These are phyloP conservation scores for Drosophila villosipedis DNA, from an alignment of 2,888 invertebrate genomes.

Conservation along the genomic window DNA sequence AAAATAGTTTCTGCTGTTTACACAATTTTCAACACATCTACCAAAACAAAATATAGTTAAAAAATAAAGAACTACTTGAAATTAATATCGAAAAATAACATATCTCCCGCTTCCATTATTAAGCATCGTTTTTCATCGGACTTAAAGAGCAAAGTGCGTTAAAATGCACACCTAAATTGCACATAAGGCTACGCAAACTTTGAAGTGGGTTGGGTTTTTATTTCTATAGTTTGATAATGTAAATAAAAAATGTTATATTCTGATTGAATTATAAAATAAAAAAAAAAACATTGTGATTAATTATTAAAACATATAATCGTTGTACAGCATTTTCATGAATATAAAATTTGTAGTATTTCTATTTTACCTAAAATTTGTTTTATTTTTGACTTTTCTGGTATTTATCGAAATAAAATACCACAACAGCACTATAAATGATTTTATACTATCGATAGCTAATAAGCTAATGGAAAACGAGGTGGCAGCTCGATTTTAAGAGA, in stretches of 20 bases:
- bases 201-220: background rate
- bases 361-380: background rate
- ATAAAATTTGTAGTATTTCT: background rate
- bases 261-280: background rate
- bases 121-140: background rate
- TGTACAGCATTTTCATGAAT: background rate
- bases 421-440: background rate
- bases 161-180: background rate
- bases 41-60: background rate
- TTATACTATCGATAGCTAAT: background rate
- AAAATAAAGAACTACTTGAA: background rate
- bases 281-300: background rate
- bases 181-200: background rate
- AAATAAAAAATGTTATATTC: background rate
- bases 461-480: background rate
- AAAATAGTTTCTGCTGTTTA: background rate
- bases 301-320: background rate
- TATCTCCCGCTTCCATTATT: background rate
- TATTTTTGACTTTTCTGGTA: background rate
- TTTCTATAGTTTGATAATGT: background rate
- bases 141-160: slow-evolving; percentile 1
- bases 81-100: background rate
- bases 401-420: slow-evolving; percentile 1
- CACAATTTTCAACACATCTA: background rate
- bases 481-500: background rate